Evolutionary conservation across 2,797 vertebrate genomes (phyloP), one percentile per base, ranked within the genome.

Genomic region (Crenichthys baileyi): DNA sequence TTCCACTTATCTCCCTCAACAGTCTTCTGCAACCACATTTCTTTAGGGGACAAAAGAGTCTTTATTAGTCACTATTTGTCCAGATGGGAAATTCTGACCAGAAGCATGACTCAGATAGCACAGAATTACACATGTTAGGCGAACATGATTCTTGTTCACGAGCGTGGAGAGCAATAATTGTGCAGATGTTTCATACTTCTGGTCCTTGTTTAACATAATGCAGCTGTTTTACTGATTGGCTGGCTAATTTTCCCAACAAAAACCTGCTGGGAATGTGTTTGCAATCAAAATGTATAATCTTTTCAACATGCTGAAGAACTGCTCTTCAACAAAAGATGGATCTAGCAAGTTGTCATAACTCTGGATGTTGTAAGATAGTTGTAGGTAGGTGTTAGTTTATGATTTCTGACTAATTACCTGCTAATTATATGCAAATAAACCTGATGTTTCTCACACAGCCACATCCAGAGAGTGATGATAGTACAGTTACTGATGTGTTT

Each of bases 221-320:
- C 90, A 90, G 88, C 89, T 90, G 88, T 88, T 82, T 70, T 79
- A 78, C 86, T 92, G 92, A 93, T 87, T 90, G 92, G 92, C 90
- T 90, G 85, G 79, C 88, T 91, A 86, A 89, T 90, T 89, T 86
- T 75, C 71, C 91, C 80, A 84, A 86, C 87, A 68, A 73, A 87
- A 90, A 85, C 79, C 91, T 87, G 77, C 84, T 84, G 88, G 75
- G 77, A 92, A 87, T 85, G 84, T 90, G 87, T 90, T 91, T 81
- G 87, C 87, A 90, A 92, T 90, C 89, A 91, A 77, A 90, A 89
- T 65, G 72, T 78, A 61, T 86, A 92, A 92, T 91, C 80, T 81
- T 20, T 91, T 82, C 90, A 90, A 70, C 46, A 79, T 92, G 92
- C 50, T 0, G 58, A 79, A 73, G 72, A 75, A 48, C 46, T 12